Base-by-base conservation (phyloP, 1,140 invertebrate species). In the Harpegnathos saltator region DNA sequence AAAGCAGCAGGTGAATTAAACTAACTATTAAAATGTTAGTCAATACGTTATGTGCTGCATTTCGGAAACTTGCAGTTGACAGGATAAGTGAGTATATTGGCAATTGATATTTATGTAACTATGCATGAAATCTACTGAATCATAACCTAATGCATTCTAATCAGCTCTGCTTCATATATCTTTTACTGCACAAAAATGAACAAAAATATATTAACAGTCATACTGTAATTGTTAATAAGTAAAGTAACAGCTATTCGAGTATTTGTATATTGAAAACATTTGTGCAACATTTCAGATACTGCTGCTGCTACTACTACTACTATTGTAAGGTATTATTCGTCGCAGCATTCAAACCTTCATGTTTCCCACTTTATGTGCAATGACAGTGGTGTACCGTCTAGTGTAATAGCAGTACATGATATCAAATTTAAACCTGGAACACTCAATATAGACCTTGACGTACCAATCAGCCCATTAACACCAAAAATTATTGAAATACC, bases 361-460 rank as follows among this genome's bases (percentile, higher is more conserved):
- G 0, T 3, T 38, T 58, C 33, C 0, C 4, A 3, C 17, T 50
- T 22, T 29, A 68, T 17, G 0, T 26, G 14, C 7, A 19, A 54
- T 12, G 14, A 9, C 12, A 1, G 19, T 15, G 48, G 14, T 33
- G 0, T 14, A 15, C 22, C n/a, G 3, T 11, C 9, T 19, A 3
- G 11, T 29, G n/a, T n/a, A 7, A 14, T 44, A 0, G 3, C 56
- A 3, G 22, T 14, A 11, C 5, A 26, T 24, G 3, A 22, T 12
- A 75, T 92, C n/a, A 87, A 15, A 44, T 92, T 92, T 74, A 62
- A 71, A 26, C 81, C 88, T 52, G 82, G 63, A 80, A 89, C 84
- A 7, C 78, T 91, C 22, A 83, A 89, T 44, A 56, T 92, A 22
- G 89, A 90, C 29, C 82, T 91, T 24, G 38, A 84, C 44, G 54